Base-by-base conservation (phyloP, 2,888 invertebrate genomes). In the Eurois occulta region DNA sequence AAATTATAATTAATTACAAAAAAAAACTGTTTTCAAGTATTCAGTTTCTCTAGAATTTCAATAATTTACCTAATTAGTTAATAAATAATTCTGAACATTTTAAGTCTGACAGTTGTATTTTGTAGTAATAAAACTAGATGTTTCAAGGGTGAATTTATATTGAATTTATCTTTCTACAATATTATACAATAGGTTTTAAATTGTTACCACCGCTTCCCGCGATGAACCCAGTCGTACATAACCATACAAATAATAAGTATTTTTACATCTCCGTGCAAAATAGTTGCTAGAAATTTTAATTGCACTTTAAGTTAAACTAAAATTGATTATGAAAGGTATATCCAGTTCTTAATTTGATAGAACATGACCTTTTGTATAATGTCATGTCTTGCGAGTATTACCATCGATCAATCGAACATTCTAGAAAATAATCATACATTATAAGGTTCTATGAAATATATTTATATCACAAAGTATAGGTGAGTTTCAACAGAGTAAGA, bases 151-250 rank as follows among this genome's bases (percentile, higher is more conserved):
- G 95, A 95, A 95, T 96, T 96, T 96, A 95, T 96, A 96, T 95
- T 95, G 94, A 95, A 91, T 95, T 95, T 95, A 95, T 93, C 93
- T 95, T 94, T 95, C 96, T 96, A 96, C 95, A 95, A 94, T 95
- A 95, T 93, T 91, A 94, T 95, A 96, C 95, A 96, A 93, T 94
- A 93, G 94, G 93, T 93, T 94, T 94, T 93, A 94, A 92, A 92
- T 91, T 90, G 80, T 88, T 84, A 78, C 72, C 77, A 77, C 84
- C 93, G 90, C 79, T 89, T 90, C 88, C 89, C 86, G 88, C 89
- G 68, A 87, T 87, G 77, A 89, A 87, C 88, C 88, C 88, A 87
- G 86, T 79, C 67, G 80, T 78, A 87, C 79, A 81, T 78, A 79
- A 84, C 69, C 72, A 86, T 86, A 84, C 86, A 86, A 88, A 83